A percentile compares a stretch with the other conserved stretches of the same genome.
Conservation (phyloP, 2,888 invertebrate species). For the Acanthosoma haemorrhoidale region DNA sequence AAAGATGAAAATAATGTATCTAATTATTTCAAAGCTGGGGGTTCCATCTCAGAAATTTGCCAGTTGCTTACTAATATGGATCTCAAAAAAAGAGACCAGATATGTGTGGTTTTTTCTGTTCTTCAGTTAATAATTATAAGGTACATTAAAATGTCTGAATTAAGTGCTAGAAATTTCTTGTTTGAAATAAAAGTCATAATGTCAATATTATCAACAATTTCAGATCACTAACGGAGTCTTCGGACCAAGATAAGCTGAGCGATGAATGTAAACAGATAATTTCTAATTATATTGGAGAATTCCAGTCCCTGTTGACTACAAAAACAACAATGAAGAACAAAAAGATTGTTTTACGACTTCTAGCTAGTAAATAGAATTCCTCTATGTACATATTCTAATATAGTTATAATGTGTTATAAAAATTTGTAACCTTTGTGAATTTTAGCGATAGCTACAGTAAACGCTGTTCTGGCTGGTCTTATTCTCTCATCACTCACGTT, state of each 20-base stretch:
- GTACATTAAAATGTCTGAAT: slow-evolving; percentile 5
- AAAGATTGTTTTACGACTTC: slow-evolving; percentile 31
- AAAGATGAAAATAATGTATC: slow-evolving; percentile 16
- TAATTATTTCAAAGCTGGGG: slow-evolving; percentile 33
- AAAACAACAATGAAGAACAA: slow-evolving; percentile 20
- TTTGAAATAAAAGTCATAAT: not conserved
- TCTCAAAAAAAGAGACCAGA: slow-evolving; percentile 30
- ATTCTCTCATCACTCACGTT: slow-evolving; percentile 31
- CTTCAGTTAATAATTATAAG: slow-evolving; percentile 32
- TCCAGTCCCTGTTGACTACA: slow-evolving; percentile 20
- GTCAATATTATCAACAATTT: not conserved
- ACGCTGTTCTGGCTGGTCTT: slow-evolving; percentile 26
- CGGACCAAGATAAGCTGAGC: slow-evolving; percentile 9
- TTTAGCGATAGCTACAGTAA: slow-evolving; percentile 32
- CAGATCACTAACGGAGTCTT: slow-evolving; percentile 25
- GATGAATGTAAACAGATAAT: slow-evolving; percentile 34
- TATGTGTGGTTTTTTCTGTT: slow-evolving; percentile 32
- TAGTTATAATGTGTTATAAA: not conserved
- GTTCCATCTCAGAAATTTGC: slow-evolving; percentile 32
- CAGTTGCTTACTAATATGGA: slow-evolving; percentile 24
- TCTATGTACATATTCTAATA: not conserved
- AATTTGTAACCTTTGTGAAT: not conserved
- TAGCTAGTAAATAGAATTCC: slow-evolving; percentile 29
- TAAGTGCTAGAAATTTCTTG: not conserved
- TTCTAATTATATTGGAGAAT: slow-evolving; percentile 30